Evolutionary conservation across 2,113 vertebrate genomes (phyloP).

Genomic region (Uria aalge): DNA sequence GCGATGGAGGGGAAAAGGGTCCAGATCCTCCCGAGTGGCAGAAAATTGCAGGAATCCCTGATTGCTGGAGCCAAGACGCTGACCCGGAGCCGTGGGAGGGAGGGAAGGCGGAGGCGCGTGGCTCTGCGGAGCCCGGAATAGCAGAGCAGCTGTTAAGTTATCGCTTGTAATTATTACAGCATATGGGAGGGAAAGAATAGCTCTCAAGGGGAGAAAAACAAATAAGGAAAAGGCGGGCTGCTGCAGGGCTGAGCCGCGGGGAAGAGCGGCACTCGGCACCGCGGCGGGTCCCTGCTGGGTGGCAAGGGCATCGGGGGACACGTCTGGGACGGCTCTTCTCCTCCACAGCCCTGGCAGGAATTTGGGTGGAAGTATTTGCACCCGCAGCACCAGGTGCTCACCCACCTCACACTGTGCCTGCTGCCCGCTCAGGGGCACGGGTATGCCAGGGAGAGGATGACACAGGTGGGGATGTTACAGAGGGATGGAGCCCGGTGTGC

Average conservation of each 20-base stretch:
- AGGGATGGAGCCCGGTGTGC: not conserved
- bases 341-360: not conserved
- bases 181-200: constrained; percentile 57
- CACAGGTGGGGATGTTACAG: not conserved
- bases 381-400: not conserved
- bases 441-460: not conserved
- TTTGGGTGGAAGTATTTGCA: not conserved
- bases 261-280: not conserved
- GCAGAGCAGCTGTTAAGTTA: constrained; percentile 50
- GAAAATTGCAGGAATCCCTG: constrained; percentile 50
- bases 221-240: constrained; percentile 9
- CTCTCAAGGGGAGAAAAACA: constrained; percentile 51
- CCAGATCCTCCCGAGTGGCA: not conserved
- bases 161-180: constrained; percentile 43
- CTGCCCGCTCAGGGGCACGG: not conserved
- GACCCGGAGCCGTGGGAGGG: constrained; percentile 11
- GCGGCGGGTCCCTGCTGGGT: rapidly evolving
- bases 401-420: not conserved
- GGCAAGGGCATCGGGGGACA: not conserved
- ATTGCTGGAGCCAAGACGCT: constrained; percentile 1
- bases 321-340: not conserved
- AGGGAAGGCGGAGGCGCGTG: not conserved
- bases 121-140: constrained; percentile 40
- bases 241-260: not conserved
- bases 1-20: not conserved